Base-by-base conservation (phyloP, 2,797 vertebrate species). In the Myripristis murdjan region DNA sequence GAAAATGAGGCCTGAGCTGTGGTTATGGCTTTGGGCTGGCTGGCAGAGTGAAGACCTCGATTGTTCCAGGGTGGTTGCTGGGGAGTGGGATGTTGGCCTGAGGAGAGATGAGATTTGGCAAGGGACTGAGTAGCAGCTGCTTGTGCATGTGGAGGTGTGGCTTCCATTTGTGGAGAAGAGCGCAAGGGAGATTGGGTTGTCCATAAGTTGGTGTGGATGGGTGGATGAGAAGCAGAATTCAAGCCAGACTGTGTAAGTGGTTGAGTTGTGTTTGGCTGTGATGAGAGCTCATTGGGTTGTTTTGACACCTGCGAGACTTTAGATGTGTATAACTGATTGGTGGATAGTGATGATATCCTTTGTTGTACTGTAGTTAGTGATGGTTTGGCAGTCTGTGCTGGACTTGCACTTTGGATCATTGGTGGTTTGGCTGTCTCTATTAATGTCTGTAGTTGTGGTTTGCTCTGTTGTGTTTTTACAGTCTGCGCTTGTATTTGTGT, bases 221-320 rank as follows among this genome's bases (percentile, higher is more conserved):
- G 14, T 20, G 48, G 11, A 14, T 33, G 39, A 59, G 75, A 62
- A 56, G 20, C 8, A 10, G 58, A 6, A 24, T 51, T 14, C 24
- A 16, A n/a, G 39, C 46, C 56, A 24, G 68, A n/a, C 12, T 82
- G 79, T 28, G 71, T 73, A 9, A 54, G 12, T 44, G 65, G 24
- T 31, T 73, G 85, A 78, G 61, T n/a, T 53, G 67, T 43, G n/a
- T 10, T 66, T 23, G 43, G 31, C 18, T 83, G 77, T 2, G 70
- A 44, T 55, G 70, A 75, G 2, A 52, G 64, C 47, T 87, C 82
- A 57, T 14, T 55, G 35, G 18, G 61, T 64, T 84, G 76, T 68
- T 87, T 89, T 23, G 68, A 55, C 2, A 56, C 47, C 24, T 82
- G 81, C 5, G 70, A 58, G 39, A 88, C 87, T 79, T 55, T 82